phyloP scores from a whole-genome alignment of 2,113 vertebrate genomes.

The Podarcis muralis region DNA sequence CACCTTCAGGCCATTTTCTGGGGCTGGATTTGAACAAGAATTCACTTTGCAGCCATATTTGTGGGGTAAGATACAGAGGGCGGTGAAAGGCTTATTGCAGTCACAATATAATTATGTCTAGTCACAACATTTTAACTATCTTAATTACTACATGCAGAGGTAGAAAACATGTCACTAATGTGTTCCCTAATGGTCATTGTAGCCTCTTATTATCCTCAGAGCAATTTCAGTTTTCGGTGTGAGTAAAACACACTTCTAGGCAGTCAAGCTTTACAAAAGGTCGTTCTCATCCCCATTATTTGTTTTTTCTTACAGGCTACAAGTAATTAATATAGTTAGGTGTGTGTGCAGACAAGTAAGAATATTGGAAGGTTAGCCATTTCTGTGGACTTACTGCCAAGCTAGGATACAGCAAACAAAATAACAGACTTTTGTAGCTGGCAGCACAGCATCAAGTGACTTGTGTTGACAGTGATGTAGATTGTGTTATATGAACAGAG shows the following conservation, averaged over 20 bases:
- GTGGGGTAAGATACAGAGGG: not conserved
- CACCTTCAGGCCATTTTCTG: not conserved
- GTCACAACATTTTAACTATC: not conserved
- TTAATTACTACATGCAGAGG: not conserved
- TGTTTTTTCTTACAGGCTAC: not conserved
- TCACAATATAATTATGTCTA: not conserved
- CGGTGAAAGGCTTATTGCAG: not conserved
- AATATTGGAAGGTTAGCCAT: not conserved
- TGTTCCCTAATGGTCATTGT: not conserved
- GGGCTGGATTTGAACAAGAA: not conserved
- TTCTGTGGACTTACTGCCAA: not conserved
- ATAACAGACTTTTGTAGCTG: not conserved
- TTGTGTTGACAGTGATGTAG: not conserved
- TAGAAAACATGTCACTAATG: not conserved
- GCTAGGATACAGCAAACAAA: not conserved
- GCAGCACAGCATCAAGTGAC: not conserved
- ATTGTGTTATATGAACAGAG: not conserved
- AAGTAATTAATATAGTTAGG: not conserved
- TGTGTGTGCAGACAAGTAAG: not conserved
- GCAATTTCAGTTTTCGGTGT: not conserved
- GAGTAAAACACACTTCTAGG: not conserved
- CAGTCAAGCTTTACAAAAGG: too few species aligned
- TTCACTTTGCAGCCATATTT: not conserved
- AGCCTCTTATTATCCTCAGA: not conserved
- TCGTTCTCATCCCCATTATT: too few species aligned